Conservation (phyloP, 2,797 vertebrate genomes). For the Pteronotus mesoamericanus region DNA sequence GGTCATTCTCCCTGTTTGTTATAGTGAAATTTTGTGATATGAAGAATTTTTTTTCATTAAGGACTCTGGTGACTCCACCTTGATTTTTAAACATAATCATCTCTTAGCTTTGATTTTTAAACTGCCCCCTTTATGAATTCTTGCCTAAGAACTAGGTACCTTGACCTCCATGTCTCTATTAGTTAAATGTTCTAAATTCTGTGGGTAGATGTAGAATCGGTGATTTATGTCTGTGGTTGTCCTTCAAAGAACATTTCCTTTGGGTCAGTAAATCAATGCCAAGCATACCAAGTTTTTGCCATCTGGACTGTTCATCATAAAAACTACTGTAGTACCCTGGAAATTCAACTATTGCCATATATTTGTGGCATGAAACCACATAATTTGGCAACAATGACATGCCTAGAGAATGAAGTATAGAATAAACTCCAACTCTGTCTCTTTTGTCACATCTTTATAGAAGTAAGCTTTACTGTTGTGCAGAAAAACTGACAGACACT, state of each 20-base stretch:
- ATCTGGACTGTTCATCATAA: constrained; percentile 73
- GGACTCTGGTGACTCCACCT: constrained; percentile 66
- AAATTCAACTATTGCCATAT: constrained; percentile 69
- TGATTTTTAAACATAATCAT: constrained; percentile 56
- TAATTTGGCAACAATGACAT: constrained; percentile 74
- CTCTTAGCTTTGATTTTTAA: constrained; percentile 74
- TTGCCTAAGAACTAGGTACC: constrained; percentile 67
- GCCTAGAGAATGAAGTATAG: constrained; percentile 72
- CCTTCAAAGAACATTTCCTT: constrained; percentile 77
- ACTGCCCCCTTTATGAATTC: constrained; percentile 72
- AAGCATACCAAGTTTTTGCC: constrained; percentile 71
- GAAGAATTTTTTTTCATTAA: constrained; percentile 72
- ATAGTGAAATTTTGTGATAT: constrained; percentile 67
- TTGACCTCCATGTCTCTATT: constrained; percentile 68
- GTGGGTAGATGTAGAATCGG: constrained; percentile 47
- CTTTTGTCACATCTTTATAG: background rate
- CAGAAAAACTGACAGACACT: background rate
- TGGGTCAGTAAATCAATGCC: constrained; percentile 74
- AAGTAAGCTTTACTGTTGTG: background rate
- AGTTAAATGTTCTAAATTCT: constrained; percentile 74
- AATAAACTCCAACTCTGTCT: constrained; percentile 43
- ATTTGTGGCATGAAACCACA: constrained; percentile 73
- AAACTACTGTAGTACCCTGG: constrained; percentile 71
- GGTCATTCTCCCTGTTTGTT: constrained; percentile 68
- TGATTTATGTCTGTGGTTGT: constrained; percentile 76